phyloP scores from a whole-genome alignment of 2,888 invertebrate genomes.

The Disparrhopalites patrizii region DNA sequence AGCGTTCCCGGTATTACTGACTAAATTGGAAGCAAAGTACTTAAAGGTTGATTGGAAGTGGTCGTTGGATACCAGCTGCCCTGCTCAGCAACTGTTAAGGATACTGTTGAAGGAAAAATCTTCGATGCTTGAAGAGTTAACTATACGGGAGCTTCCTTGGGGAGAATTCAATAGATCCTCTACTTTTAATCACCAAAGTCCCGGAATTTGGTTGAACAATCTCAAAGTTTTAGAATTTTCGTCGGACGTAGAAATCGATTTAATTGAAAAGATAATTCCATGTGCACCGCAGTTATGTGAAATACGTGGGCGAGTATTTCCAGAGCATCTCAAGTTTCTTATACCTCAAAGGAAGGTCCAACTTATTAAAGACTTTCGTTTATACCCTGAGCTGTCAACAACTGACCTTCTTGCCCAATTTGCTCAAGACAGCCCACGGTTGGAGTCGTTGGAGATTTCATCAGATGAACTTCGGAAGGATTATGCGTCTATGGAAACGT shows the following conservation, averaged over 20 bases:
- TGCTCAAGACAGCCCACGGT: not conserved
- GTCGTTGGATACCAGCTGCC: not conserved
- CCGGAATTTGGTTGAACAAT: not conserved
- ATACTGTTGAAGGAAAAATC: not conserved
- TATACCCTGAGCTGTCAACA: not conserved
- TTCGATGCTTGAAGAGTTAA: not conserved
- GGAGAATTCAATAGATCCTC: not conserved
- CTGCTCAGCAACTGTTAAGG: not conserved
- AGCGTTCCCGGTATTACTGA: not conserved
- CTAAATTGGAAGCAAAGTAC: not conserved
- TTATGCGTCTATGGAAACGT: not conserved
- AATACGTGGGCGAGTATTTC: not conserved
- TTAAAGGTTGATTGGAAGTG: slow-evolving; percentile 2
- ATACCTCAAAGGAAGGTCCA: not conserved
- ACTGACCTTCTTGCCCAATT: not conserved
- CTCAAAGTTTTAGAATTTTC: not conserved
- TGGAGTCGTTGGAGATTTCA: not conserved
- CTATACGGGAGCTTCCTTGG: slow-evolving; percentile 2
- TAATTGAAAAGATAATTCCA: not conserved
- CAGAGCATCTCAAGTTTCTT: not conserved
- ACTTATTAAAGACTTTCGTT: not conserved
- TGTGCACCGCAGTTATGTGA: not conserved
- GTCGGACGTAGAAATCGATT: not conserved
- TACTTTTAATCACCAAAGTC: not conserved
- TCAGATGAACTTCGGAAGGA: not conserved